Evolutionary conservation across 1,140 invertebrate species (phyloP).

Genomic region (Neuroterus valhalla): DNA sequence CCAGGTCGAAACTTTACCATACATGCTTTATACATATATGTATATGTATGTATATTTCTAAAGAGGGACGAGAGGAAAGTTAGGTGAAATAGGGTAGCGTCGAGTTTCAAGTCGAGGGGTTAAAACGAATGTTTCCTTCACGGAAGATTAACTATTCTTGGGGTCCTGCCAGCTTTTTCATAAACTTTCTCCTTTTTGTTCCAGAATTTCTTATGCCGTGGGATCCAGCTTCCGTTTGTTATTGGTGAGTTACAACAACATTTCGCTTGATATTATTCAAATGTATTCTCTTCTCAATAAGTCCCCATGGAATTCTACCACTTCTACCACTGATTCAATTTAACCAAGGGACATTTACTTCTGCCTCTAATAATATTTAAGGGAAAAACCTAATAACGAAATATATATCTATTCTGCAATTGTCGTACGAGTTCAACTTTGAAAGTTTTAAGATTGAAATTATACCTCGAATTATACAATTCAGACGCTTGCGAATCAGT

Average conservation of each 20-base stretch:
- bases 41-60: constrained; percentile 47
- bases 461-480: too few relatives aligned
- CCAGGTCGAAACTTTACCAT: constrained; percentile 54
- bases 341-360: too few relatives aligned
- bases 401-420: too few relatives aligned
- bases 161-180: constrained; percentile 46
- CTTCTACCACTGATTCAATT: too few relatives aligned
- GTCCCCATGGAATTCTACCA: background rate
- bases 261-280: constrained; percentile 14
- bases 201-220: constrained; percentile 56
- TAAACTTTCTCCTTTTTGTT: constrained; percentile 47
- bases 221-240: constrained; percentile 42
- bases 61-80: constrained; percentile 42
- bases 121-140: constrained; percentile 61
- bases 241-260: constrained; percentile 51
- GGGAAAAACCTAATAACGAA: too few relatives aligned
- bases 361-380: too few relatives aligned
- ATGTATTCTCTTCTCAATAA: background rate
- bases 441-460: too few relatives aligned
- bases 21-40: constrained; percentile 41
- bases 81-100: constrained; percentile 42
- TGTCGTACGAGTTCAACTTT: too few relatives aligned
- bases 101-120: constrained; percentile 57
- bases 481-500: too few relatives aligned
- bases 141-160: constrained; percentile 62